phyloP scores from a whole-genome alignment of 2,113 vertebrate genomes.

The Ondatra zibethicus region DNA sequence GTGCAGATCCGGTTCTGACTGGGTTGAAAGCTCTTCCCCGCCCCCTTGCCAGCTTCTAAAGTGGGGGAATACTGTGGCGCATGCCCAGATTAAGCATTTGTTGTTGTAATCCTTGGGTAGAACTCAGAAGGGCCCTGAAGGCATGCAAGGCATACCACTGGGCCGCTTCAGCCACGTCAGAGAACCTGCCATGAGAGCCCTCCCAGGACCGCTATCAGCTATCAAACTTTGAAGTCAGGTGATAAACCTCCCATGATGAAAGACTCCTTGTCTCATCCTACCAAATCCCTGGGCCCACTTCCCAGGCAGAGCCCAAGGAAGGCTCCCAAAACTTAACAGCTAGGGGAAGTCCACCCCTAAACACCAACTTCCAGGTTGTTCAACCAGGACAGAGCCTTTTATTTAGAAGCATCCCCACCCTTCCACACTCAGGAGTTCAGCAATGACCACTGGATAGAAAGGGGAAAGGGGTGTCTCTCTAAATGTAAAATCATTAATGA shows the following conservation, averaged over 20 bases:
- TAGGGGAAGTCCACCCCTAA: background rate
- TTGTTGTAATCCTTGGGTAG: background rate
- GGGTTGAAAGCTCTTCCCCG: background rate
- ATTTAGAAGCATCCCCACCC: background rate
- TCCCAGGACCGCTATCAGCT: background rate
- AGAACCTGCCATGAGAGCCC: background rate
- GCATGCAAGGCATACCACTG: rapidly evolving
- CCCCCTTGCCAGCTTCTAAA: background rate
- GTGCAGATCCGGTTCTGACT: rapidly evolving
- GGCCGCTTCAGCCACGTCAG: background rate
- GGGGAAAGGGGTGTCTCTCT: rapidly evolving
- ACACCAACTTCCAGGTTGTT: background rate
- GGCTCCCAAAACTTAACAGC: background rate
- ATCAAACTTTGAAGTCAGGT: background rate
- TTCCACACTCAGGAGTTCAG: background rate
- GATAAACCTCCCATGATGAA: background rate
- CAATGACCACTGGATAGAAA: background rate
- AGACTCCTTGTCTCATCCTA: background rate
- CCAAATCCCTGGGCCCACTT: background rate
- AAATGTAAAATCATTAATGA: background rate
- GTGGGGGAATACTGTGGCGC: background rate
- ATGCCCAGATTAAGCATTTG: background rate
- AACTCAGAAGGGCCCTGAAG: background rate
- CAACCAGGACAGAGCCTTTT: background rate
- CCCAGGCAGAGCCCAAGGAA: background rate